These are phyloP conservation scores for Athalia circularis DNA, from an alignment of 2,888 invertebrate genomes.

Conservation along the genomic window DNA sequence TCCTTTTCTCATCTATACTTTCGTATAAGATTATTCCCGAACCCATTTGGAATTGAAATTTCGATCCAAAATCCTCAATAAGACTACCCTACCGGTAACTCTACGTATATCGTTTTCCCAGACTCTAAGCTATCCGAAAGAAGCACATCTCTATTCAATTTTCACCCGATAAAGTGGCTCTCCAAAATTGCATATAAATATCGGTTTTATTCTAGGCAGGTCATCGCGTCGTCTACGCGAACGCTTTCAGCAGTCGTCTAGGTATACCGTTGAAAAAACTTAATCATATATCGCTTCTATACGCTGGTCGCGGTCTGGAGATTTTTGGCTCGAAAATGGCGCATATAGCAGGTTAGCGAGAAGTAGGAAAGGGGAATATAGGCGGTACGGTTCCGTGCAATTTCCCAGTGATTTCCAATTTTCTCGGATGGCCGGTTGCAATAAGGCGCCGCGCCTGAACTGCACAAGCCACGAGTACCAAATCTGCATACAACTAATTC, in stretches of 20 bases:
- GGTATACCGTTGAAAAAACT: neutral
- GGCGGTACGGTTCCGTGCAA: slow-evolving; percentile 52
- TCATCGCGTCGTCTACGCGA: slow-evolving; percentile 29
- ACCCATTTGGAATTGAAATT: slow-evolving; percentile 14
- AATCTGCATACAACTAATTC: slow-evolving; percentile 46
- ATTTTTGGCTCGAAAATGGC: slow-evolving; percentile 25
- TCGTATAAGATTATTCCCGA: neutral
- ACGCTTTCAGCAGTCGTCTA: neutral
- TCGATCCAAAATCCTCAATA: slow-evolving; percentile 2
- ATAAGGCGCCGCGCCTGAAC: slow-evolving; percentile 47
- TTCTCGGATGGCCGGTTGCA: slow-evolving; percentile 57
- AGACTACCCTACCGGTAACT: slow-evolving; percentile 8
- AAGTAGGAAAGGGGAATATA: slow-evolving; percentile 35
- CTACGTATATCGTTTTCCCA: slow-evolving; percentile 14
- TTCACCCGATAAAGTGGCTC: slow-evolving; percentile 38
- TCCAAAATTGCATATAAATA: slow-evolving; percentile 49
- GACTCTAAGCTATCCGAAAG: slow-evolving; percentile 30
- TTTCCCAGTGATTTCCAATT: slow-evolving; percentile 65
- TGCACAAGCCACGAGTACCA: slow-evolving; percentile 33
- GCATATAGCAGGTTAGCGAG: slow-evolving; percentile 33
- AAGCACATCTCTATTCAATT: slow-evolving; percentile 48
- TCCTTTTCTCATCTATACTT: neutral
- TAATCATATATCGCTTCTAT: slow-evolving; percentile 1
- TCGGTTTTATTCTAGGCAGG: slow-evolving; percentile 37
- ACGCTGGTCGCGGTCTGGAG: slow-evolving; percentile 2